phyloP scores from a whole-genome alignment of 2,888 invertebrate species.

The Leptogaster cylindrica region DNA sequence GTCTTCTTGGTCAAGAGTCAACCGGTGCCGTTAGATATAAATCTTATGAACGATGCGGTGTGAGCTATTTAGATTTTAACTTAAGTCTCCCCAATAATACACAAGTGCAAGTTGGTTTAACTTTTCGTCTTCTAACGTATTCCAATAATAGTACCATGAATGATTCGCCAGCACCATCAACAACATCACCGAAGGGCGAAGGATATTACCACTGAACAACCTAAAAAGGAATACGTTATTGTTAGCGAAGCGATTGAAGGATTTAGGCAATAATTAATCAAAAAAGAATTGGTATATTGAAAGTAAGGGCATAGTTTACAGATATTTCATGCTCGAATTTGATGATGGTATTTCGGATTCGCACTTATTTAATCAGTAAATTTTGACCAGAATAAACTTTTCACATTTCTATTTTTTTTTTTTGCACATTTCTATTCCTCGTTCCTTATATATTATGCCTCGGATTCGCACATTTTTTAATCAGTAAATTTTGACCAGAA shows the following conservation, averaged over 20 bases:
- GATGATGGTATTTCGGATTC: conserved; percentile 27
- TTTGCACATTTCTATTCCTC: too few relatives aligned
- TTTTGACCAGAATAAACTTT: too few relatives aligned
- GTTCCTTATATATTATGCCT: too few relatives aligned
- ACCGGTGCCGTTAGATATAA: neutral
- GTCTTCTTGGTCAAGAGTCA: neutral
- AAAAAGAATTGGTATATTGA: conserved; percentile 44
- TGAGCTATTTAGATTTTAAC: neutral
- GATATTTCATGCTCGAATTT: conserved; percentile 43
- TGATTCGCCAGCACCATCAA: neutral
- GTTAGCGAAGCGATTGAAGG: conserved; percentile 44
- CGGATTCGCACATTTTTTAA: too few relatives aligned
- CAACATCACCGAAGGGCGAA: neutral
- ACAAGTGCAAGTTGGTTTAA: neutral
- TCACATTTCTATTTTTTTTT: too few relatives aligned
- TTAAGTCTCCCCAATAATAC: neutral
- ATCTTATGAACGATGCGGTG: neutral
- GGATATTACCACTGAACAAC: conserved; percentile 1
- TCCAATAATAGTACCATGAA: neutral
- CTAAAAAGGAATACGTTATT: conserved; percentile 14
- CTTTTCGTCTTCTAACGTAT: neutral
- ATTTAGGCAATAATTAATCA: conserved; percentile 45
- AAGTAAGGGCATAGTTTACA: conserved; percentile 42
- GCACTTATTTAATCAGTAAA: too few relatives aligned
- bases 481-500: too few relatives aligned